These are phyloP conservation scores for Tenthredo livida DNA, from an alignment of 2,888 invertebrate genomes.

Conservation along the genomic window DNA sequence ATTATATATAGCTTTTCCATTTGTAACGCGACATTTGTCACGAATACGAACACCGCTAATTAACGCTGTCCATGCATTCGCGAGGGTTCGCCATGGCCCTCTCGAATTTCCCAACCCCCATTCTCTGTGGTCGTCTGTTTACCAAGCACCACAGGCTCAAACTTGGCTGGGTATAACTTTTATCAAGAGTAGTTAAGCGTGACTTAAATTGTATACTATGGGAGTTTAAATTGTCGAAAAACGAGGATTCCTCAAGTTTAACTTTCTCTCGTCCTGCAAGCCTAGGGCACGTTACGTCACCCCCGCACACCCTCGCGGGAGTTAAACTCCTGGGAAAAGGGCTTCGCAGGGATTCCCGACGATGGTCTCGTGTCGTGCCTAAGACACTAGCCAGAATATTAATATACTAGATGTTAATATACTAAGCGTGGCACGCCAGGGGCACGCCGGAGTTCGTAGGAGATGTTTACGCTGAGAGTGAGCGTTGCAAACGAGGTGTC, in stretches of 20 bases:
- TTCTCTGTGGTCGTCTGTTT: constrained; percentile 7
- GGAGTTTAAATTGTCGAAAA: constrained; percentile 19
- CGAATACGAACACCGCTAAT: constrained; percentile 46
- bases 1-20: constrained; percentile 49
- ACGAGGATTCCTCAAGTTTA: background rate
- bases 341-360: background rate
- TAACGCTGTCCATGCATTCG: constrained; percentile 39
- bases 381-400: constrained; percentile 40
- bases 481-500: constrained; percentile 42
- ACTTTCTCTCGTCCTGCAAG: background rate
- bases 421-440: constrained; percentile 29
- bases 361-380: background rate
- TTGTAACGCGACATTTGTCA: constrained; percentile 48
- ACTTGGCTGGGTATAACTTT: background rate
- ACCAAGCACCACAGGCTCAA: background rate
- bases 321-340: background rate
- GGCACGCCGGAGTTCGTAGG: background rate
- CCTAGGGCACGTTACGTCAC: background rate
- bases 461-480: constrained; percentile 40
- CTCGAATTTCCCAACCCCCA: constrained; percentile 2
- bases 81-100: constrained; percentile 24
- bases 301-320: background rate
- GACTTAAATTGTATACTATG: constrained; percentile 11
- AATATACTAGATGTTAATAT: constrained; percentile 32
- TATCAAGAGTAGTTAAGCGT: constrained; percentile 33